phyloP scores from a whole-genome alignment of 2,888 invertebrate species.

The Zaprionus lineosus region DNA sequence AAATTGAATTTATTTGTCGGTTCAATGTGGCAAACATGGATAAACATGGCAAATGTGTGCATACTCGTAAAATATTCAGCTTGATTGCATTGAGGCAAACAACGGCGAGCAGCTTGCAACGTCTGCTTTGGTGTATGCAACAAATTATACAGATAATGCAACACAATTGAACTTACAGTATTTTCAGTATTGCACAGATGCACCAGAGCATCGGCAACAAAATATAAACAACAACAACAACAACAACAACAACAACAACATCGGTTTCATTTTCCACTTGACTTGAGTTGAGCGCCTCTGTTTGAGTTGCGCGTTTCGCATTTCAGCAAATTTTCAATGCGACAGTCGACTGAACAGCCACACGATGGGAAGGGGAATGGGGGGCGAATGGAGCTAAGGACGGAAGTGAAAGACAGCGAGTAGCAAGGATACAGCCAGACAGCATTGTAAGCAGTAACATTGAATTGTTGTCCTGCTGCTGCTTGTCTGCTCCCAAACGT shows the following conservation, averaged over 20 bases:
- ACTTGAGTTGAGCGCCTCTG: constrained; percentile 60
- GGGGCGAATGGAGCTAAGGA: constrained; percentile 1
- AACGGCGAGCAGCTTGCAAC: no score
- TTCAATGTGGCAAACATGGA: constrained; percentile 23
- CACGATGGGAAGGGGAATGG: constrained; percentile 8
- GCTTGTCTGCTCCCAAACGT: constrained; percentile 8
- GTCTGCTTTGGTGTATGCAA: constrained; percentile 42
- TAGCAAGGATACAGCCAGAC: constrained; percentile 48
- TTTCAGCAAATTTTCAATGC: constrained; percentile 71
- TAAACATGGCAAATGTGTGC: constrained; percentile 30
- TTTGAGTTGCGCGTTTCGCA: constrained; percentile 63
- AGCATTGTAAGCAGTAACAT: constrained; percentile 56
- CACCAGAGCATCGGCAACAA: constrained; percentile 9
- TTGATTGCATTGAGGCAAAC: constrained; percentile 41
- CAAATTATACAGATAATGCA: constrained; percentile 69
- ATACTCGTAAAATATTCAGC: constrained; percentile 38
- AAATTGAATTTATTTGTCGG: constrained; percentile 62
- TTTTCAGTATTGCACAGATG: constrained; percentile 17
- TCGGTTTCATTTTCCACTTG: constrained; percentile 72
- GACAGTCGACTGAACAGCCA: constrained; percentile 39
- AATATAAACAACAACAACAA: constrained; percentile 24
- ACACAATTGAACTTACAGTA: constrained; percentile 66
- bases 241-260: constrained; percentile 49
- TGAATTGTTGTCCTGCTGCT: constrained; percentile 50
- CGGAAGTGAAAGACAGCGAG: no score